Evolutionary conservation across 2,797 vertebrate species (phyloP), one percentile per base, ranked within the genome.

Genomic region (Epinephelus coioides): DNA sequence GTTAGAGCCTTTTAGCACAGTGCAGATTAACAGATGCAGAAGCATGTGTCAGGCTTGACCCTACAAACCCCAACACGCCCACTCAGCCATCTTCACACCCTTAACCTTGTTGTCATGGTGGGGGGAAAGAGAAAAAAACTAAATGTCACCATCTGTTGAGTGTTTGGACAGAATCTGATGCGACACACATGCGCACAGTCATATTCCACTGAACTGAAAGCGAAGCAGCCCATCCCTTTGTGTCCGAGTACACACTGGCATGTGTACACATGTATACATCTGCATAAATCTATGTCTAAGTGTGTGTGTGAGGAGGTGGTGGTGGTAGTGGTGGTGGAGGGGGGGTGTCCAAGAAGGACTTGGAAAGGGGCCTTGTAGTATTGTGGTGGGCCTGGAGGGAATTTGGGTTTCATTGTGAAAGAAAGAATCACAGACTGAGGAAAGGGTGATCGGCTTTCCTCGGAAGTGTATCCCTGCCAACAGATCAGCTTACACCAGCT

Each of bases 61-160:
- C 60, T 47, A 25, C 43, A 79, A 77, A 83, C 74, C 72, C 62
- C 69, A 69, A 64, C 71, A 78, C 84, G 69, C 78, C 40, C 70
- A 46, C 73, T 59, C 68, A 53, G 60, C 34, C 74, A 66, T 82
- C 73, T 76, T 88, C 84, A 81, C 88, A 91, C 71, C 78, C 69
- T 78, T 81, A 85, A 90, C 81, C 83, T 86, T 76, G 67, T 87
- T 85, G 83, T 86, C 70, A 78, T 76, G 70, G 57, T 71, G 73
- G 47, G 59, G 30, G 6, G 6, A 23, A 50, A 51, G 19, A 3
- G 23, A 71, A 50, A 61, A 59, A 50, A 68, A 47, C 56, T 3
- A 85, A 91, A 91, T 85, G 89, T 92, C 90, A 90, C 87, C 88
- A 88, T 91, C 90, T 92, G 90, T 89, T 85, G 80, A 82, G 70